Conservation (phyloP, 2,888 invertebrate species). For the Pristionchus fissidentatus region DNA sequence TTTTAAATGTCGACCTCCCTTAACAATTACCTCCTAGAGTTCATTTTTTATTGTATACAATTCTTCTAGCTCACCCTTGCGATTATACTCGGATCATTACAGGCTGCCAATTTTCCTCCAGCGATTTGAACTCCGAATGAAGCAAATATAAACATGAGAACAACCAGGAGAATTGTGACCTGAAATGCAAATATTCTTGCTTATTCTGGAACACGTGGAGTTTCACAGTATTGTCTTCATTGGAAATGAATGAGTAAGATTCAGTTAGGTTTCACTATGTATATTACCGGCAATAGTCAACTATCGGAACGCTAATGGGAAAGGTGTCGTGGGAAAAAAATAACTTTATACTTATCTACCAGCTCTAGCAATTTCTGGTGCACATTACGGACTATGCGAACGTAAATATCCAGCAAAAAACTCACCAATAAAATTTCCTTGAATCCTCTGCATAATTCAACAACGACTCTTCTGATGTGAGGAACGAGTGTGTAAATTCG, state of each 20-base stretch:
- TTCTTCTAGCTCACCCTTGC: slow-evolving; percentile 53
- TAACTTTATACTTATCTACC: not conserved
- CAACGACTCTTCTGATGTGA: slow-evolving; percentile 99
- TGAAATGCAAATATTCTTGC: too few relatives aligned
- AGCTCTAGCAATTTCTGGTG: not conserved
- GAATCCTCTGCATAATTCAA: slow-evolving; percentile 96
- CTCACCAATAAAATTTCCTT: slow-evolving; percentile 94
- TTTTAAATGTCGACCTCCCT: too few relatives aligned
- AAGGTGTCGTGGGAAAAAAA: not conserved
- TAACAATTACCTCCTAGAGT: too few relatives aligned
- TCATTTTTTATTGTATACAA: too few relatives aligned
- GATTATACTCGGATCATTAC: slow-evolving; percentile 91
- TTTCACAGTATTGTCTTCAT: too few relatives aligned
- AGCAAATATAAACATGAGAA: slow-evolving; percentile 98
- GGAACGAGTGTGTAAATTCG: slow-evolving; percentile 93
- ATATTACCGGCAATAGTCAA: too few relatives aligned
- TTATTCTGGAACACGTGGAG: too few relatives aligned
- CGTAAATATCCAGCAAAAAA: not conserved
- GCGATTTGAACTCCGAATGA: slow-evolving; percentile 98
- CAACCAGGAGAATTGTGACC: slow-evolving; percentile 94
- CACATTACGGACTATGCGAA: not conserved
- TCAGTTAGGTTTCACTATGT: too few relatives aligned
- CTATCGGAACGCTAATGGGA: too few relatives aligned
- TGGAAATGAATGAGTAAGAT: too few relatives aligned
- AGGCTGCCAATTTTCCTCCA: slow-evolving; percentile 93